Percentiles rank a stretch among this genome's conserved stretches.
Evolutionary conservation across 2,797 vertebrate genomes (phyloP).

Genomic region (Hapalemur alaotrensis): DNA sequence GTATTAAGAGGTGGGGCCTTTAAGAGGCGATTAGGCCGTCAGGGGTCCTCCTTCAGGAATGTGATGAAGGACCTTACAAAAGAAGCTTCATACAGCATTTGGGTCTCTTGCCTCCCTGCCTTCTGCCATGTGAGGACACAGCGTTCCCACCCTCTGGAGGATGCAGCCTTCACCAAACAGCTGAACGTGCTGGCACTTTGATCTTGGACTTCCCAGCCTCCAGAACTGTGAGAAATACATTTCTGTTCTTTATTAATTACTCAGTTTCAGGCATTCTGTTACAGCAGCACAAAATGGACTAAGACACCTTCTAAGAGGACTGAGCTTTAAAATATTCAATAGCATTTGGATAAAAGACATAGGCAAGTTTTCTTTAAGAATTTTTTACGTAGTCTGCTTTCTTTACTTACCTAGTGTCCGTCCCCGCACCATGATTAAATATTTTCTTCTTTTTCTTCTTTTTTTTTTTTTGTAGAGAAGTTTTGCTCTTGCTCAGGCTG

Average conservation of each 20-base stretch:
- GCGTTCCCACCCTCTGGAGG: neutral
- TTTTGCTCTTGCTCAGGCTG: no score
- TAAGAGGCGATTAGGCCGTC: neutral
- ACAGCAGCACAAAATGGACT: neutral
- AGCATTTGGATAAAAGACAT: neutral
- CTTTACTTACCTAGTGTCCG: neutral
- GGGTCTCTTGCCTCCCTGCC: no score
- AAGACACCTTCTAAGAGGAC: neutral
- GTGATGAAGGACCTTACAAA: neutral
- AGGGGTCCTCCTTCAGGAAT: neutral
- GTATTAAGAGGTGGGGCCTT: neutral
- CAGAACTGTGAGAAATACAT: no score
- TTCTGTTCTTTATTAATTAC: neutral
- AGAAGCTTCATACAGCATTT: neutral
- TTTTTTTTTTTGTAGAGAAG: no score
- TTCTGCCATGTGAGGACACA: neutral
- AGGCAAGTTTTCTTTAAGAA: neutral
- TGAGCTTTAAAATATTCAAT: neutral
- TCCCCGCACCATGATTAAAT: neutral
- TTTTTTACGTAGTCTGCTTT: neutral
- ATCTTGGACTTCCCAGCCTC: neutral
- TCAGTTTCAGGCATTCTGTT: neutral
- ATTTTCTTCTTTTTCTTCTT: no score
- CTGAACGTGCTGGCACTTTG: no score
- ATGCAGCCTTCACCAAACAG: neutral